Evolutionary conservation across 2,797 vertebrate genomes (phyloP).

Genomic region (Etheostoma nigrum): DNA sequence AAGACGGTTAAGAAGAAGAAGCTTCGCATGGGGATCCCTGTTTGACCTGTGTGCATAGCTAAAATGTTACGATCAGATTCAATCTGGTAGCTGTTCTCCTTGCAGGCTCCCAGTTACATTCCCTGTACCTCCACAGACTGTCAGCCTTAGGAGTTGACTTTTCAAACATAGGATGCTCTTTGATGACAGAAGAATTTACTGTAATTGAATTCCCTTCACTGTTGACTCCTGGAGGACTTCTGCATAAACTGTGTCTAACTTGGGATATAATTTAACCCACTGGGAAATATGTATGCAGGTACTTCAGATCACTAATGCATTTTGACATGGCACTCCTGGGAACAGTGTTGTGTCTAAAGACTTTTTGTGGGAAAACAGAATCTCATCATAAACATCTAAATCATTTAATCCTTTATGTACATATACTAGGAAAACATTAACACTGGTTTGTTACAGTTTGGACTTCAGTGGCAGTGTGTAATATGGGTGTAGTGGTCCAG

Average conservation of each 20-base stretch:
- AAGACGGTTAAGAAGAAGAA: constrained; percentile 97
- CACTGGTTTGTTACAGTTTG: constrained; percentile 45
- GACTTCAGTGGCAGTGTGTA: constrained; percentile 12
- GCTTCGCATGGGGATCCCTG: constrained; percentile 94
- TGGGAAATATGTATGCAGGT: constrained; percentile 33
- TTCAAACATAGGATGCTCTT: constrained; percentile 11
- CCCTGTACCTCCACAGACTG: constrained; percentile 21
- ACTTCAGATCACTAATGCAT: constrained; percentile 42
- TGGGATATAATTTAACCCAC: constrained; percentile 12
- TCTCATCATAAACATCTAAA: constrained; percentile 15
- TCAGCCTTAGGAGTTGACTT: constrained; percentile 11
- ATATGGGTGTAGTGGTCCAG: constrained; percentile 10
- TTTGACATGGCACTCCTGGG: constrained; percentile 12
- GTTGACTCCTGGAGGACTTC: constrained; percentile 28
- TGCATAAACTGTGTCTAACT: constrained; percentile 24
- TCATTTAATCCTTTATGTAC: constrained; percentile 36
- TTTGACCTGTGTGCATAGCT: constrained; percentile 84
- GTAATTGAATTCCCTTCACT: constrained; percentile 30
- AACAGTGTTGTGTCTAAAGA: constrained; percentile 28
- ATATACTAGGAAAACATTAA: constrained; percentile 33
- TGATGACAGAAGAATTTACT: constrained; percentile 17
- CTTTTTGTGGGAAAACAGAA: constrained; percentile 1
- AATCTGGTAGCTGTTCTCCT: constrained; percentile 37
- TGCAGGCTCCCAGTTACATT: constrained; percentile 33
- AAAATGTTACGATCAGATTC: constrained; percentile 13